Evolutionary conservation across 2,888 invertebrate genomes (phyloP), one percentile per base, ranked within the genome.

Genomic region (Autographa pulchrina): DNA sequence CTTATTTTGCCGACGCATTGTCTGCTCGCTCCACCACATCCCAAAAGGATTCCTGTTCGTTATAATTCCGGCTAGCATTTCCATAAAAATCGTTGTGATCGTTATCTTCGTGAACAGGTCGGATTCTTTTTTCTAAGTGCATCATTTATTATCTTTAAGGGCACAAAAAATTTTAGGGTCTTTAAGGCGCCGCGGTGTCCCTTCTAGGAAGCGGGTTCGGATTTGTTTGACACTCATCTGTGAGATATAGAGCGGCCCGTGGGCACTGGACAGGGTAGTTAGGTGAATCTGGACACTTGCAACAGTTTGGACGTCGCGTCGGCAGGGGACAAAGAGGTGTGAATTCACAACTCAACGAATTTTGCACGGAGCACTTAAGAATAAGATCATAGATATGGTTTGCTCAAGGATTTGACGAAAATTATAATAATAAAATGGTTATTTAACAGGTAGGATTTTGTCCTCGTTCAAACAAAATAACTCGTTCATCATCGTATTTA

Each of bases 131-230:
- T 93, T 92, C 88, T 86, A 90, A 91, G 92, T 89, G 92, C 93
- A 93, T 95, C 95, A 95, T 96, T 96, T 95, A 95, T 95, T 96
- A 95, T 95, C 93, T 94, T 92, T 92, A 91, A 91, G 89, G 90
- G 90, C 88, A 94, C 92, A 95, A 95, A 94, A 95, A 94, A 94
- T 87, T 76, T 78, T 86, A 88, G 91, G 93, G 91, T 90, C 93
- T 92, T 81, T 91, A 94, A 94, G 94, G 95, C 94, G 94, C 95
- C 95, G 95, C 95, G 87, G 89, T 88, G 92, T 88, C 92, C 95
- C 90, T 96, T 96, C 96, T 92, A 92, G 93, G 96, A 96, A 96
- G 89, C 89, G 90, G 85, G 85, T 87, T 90, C 88, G 89, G 92
- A 92, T 94, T 93, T 92, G 93, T 95, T 94, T 96, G 96, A 95